Conservation (phyloP, 2,888 invertebrate genomes). For the Aleiodes testaceus region DNA sequence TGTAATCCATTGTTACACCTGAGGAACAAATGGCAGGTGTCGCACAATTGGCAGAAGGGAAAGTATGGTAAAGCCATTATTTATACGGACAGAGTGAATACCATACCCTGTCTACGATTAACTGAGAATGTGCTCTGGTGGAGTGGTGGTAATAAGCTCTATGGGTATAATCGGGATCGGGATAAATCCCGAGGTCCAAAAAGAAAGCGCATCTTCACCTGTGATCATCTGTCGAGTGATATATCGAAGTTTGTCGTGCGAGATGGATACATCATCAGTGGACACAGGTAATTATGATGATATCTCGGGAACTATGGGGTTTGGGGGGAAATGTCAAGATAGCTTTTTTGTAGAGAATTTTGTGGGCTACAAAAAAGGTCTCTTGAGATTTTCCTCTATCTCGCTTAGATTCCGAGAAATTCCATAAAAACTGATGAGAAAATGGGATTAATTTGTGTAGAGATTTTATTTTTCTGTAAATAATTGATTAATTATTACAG, state of each 20-base stretch:
- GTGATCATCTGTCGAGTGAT: constrained; percentile 65
- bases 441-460: too few species aligned
- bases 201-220: constrained; percentile 52
- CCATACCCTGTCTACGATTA: constrained; percentile 76
- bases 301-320: too few species aligned
- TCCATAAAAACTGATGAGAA: too few species aligned
- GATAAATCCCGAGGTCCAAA: constrained; percentile 51
- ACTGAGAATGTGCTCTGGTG: constrained; percentile 75
- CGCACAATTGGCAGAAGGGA: constrained; percentile 77
- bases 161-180: constrained; percentile 61
- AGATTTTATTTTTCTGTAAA: too few species aligned
- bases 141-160: constrained; percentile 72
- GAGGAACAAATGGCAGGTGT: constrained; percentile 71
- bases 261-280: constrained; percentile 69
- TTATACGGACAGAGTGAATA: constrained; percentile 72
- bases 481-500: constrained; percentile 57
- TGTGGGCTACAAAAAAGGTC: too few species aligned
- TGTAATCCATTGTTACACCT: constrained; percentile 66
- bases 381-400: background rate
- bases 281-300: constrained; percentile 70
- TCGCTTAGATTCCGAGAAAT: too few species aligned
- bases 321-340: too few species aligned
- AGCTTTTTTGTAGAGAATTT: too few species aligned
- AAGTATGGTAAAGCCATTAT: constrained; percentile 73
- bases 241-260: constrained; percentile 73